A percentile compares a stretch with the other conserved stretches of the same genome.
phyloP scores from a whole-genome alignment of 1,140 invertebrate genomes.

The Harlomillsia oculata region DNA sequence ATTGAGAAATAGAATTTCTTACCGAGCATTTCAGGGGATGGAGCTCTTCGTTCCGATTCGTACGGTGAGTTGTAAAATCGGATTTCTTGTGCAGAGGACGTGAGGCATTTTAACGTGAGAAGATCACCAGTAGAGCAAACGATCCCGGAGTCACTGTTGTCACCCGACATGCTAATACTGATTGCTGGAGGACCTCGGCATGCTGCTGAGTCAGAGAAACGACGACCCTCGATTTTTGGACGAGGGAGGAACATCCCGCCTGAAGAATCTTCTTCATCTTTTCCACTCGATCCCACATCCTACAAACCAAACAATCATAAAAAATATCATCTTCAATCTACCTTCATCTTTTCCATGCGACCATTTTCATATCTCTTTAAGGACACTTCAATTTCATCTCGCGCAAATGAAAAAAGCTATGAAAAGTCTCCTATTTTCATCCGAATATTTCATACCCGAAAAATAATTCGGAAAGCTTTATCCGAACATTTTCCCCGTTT shows the following conservation, averaged over 20 bases:
- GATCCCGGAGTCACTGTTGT: slow-evolving; percentile 53
- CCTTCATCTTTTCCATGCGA: background rate
- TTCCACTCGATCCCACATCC: background rate
- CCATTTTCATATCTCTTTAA: background rate
- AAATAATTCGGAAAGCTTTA: too few relatives aligned
- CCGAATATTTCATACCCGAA: too few relatives aligned
- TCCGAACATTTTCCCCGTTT: too few relatives aligned
- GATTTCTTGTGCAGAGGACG: slow-evolving; percentile 67
- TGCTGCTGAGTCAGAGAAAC: slow-evolving; percentile 61
- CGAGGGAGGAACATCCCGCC: slow-evolving; percentile 12
- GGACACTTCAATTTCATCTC: too few relatives aligned
- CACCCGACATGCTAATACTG: slow-evolving; percentile 54
- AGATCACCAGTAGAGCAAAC: slow-evolving; percentile 70
- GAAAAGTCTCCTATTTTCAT: too few relatives aligned
- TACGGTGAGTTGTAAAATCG: slow-evolving; percentile 46
- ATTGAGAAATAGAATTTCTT: background rate
- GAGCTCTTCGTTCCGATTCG: background rate
- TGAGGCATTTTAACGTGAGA: slow-evolving; percentile 57
- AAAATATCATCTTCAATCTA: background rate
- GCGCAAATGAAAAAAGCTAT: too few relatives aligned
- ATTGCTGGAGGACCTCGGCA: slow-evolving; percentile 43
- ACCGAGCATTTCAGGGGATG: slow-evolving; percentile 18
- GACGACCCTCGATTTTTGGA: slow-evolving; percentile 40
- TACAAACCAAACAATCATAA: background rate
- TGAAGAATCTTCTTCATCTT: background rate